phyloP scores from a whole-genome alignment of 2,888 invertebrate genomes.

The Latrodectus hesperus region DNA sequence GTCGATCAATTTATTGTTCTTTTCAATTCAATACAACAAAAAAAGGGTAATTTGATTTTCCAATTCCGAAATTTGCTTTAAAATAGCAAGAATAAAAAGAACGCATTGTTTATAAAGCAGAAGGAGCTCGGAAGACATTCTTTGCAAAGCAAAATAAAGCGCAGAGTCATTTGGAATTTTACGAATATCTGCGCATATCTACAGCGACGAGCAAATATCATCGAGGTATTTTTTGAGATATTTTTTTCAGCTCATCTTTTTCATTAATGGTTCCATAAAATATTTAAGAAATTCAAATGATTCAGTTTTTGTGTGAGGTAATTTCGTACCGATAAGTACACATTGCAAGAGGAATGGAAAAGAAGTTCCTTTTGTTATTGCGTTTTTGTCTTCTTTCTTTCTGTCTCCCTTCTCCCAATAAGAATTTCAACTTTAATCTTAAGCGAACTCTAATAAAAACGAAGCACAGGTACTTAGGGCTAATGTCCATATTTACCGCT shows the following conservation, averaged over 20 bases:
- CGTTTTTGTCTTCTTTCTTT: conserved; percentile 33
- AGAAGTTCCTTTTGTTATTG: conserved; percentile 49
- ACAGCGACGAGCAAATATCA: conserved; percentile 50
- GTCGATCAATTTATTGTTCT: neutral
- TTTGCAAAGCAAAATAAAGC: conserved; percentile 59
- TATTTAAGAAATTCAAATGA: conserved; percentile 69
- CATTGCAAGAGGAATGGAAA: conserved; percentile 47
- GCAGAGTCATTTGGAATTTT: conserved; percentile 32
- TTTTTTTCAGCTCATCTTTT: conserved; percentile 37
- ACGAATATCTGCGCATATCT: conserved; percentile 29
- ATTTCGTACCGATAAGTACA: conserved; percentile 61
- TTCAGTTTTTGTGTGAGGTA: conserved; percentile 64
- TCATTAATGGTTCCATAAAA: conserved; percentile 67
- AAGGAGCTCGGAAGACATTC: conserved; percentile 52
- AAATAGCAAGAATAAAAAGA: conserved; percentile 11
- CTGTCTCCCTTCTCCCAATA: conserved; percentile 50
- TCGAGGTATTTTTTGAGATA: conserved; percentile 53
- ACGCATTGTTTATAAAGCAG: conserved; percentile 64
- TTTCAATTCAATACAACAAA: neutral
- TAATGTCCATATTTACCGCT: conserved; percentile 70
- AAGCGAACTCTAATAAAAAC: conserved; percentile 69
- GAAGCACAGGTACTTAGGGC: conserved; percentile 66
- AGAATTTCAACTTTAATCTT: conserved; percentile 68
- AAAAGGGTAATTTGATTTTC: conserved; percentile 34
- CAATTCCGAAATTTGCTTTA: conserved; percentile 4